These are phyloP conservation scores for Rhopalosiphum padi DNA, from an alignment of 1,140 invertebrate genomes.

Conservation along the genomic window DNA sequence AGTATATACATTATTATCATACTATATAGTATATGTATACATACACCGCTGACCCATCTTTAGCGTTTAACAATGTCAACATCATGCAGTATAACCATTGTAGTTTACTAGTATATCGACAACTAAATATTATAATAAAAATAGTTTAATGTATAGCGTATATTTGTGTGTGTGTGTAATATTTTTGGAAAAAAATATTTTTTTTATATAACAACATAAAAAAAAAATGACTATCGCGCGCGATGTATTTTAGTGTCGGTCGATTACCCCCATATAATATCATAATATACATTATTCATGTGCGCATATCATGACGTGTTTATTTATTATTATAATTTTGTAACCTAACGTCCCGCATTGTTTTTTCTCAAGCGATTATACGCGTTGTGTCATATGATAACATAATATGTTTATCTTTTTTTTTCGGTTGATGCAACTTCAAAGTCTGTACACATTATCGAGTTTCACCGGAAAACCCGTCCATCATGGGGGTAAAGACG, in stretches of 20 bases:
- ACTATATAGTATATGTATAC: not conserved
- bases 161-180: not conserved
- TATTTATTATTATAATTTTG: not conserved
- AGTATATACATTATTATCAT: no score
- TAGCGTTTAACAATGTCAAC: not conserved
- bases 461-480: not conserved
- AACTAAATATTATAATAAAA: not conserved
- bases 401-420: not conserved
- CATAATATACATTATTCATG: not conserved
- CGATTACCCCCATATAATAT: constrained; percentile 2
- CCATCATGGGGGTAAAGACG: not conserved
- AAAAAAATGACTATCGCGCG: no score
- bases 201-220: not conserved
- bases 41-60: constrained; percentile 4
- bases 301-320: not conserved
- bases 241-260: not conserved
- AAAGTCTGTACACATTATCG: not conserved
- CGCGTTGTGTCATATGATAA: not conserved
- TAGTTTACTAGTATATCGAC: not conserved
- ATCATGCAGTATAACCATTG: not conserved
- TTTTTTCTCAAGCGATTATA: not conserved
- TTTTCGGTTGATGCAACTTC: not conserved
- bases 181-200: not conserved
- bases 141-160: not conserved
- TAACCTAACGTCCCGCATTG: not conserved